Conservation (phyloP, 2,888 invertebrate species). For the Cryptus armator region DNA sequence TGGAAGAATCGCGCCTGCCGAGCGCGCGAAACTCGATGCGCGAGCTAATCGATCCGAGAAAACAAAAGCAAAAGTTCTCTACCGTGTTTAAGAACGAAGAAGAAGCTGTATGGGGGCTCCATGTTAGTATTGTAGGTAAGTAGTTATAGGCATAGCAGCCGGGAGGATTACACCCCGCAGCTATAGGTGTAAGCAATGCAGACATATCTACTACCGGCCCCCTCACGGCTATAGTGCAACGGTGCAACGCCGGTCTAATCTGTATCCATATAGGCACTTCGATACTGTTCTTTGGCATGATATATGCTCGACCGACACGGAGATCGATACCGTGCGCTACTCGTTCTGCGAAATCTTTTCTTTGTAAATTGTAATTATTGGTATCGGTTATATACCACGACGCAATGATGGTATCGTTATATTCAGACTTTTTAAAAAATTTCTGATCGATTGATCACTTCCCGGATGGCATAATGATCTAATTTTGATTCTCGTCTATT, state of each 20-base stretch:
- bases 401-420: constrained; percentile 61
- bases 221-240: constrained; percentile 60
- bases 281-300: constrained; percentile 57
- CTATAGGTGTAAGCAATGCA: constrained; percentile 41
- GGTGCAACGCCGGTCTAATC: constrained; percentile 54
- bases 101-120: constrained; percentile 11
- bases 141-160: constrained; percentile 34
- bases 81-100: not conserved
- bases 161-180: constrained; percentile 50
- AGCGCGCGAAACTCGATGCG: constrained; percentile 55
- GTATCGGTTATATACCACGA: constrained; percentile 54
- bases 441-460: constrained; percentile 40
- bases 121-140: not conserved
- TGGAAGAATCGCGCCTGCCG: constrained; percentile 42
- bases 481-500: not conserved
- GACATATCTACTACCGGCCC: constrained; percentile 37
- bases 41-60: constrained; percentile 66
- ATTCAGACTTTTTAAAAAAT: constrained; percentile 16
- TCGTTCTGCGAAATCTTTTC: constrained; percentile 58
- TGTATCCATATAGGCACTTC: constrained; percentile 26
- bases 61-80: constrained; percentile 56
- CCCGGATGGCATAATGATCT: constrained; percentile 57
- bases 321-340: constrained; percentile 70
- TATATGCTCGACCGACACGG: constrained; percentile 62
- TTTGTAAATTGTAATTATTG: constrained; percentile 70